Evolutionary conservation across 1,140 invertebrate genomes (phyloP), one percentile per base, ranked within the genome.

Genomic region (Planococcus citri): DNA sequence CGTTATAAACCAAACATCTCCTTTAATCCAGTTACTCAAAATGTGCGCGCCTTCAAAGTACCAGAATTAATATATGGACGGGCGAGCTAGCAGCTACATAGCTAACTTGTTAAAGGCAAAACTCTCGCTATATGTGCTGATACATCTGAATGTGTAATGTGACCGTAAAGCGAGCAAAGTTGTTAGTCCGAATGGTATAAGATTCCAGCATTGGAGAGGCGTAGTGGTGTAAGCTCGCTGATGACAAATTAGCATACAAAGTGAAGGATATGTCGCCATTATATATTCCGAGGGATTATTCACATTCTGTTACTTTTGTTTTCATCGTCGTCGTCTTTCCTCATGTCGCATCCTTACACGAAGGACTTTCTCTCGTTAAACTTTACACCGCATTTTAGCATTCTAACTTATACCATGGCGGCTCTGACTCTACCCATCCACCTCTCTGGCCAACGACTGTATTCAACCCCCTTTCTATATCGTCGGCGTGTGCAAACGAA

Each of bases 171-270:
- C 21, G 60, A 22, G 22, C 22, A 64, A 64, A 64, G 60, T 64
- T 64, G 60, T 25, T 64, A 64, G 60, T 64, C 60, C 60, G 60
- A 64, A 64, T 20, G 60, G 60, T 25, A 25, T 1, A 25, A 10
- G 12, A 25, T 4, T 10, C 10, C 12, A 21, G 21, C 60, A n/a
- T n/a, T 9, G 60, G 3, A 22, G 60, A 10, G 60, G 60, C 21
- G 17, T 64, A 24, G 60, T 2, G 25, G 60, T 64, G 60, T 64
- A 64, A 64, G 60, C 60, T 64, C 60, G 60, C 60, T 64, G 60
- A 64, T 64, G 60, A 64, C 60, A 64, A 64, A 64, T 64, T 64
- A 64, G 60, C 60, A 64, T 64, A 64, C 60, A 64, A 64, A 64
- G 60, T 64, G 60, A 64, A 64, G 60, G 60, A 64, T 64, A 64